These are phyloP conservation scores for Bursaphelenchus okinawaensis DNA, from an alignment of 2,888 invertebrate genomes.

Conservation along the genomic window DNA sequence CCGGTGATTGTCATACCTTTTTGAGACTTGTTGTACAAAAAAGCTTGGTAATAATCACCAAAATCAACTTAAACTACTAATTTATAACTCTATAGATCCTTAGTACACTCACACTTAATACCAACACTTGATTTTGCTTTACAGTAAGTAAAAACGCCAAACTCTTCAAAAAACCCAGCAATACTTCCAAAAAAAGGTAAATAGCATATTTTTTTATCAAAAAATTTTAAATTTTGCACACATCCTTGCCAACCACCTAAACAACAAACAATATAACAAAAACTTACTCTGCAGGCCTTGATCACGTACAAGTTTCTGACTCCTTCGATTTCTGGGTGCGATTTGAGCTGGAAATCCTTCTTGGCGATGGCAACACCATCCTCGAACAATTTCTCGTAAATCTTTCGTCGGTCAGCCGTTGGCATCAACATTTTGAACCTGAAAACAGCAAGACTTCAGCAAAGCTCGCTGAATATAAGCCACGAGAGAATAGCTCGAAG, in stretches of 20 bases:
- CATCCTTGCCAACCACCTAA: not conserved
- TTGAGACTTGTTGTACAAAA: slow-evolving; percentile 2
- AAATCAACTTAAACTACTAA: too few relatives aligned
- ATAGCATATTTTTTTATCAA: not conserved
- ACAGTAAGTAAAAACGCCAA: too few relatives aligned
- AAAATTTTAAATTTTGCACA: not conserved
- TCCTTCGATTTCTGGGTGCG: slow-evolving; percentile 87
- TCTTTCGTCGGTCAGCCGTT: slow-evolving; percentile 88
- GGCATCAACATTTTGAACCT: slow-evolving; percentile 94
- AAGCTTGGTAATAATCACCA: slow-evolving; percentile 17
- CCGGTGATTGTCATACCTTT: slow-evolving; percentile 21
- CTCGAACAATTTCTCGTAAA: slow-evolving; percentile 76
- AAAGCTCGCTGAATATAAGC: not conserved
- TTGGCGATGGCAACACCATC: slow-evolving; percentile 99
- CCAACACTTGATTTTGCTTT: too few relatives aligned
- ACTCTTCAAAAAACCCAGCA: not conserved
- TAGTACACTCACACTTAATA: too few relatives aligned
- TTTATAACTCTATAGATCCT: too few relatives aligned
- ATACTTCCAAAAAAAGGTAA: not conserved
- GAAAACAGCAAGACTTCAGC: not conserved
- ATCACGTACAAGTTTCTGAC: slow-evolving; percentile 97
- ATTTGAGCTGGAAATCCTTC: slow-evolving; percentile 94
- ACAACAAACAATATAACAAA: slow-evolving; percentile 2
- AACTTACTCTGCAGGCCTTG: slow-evolving; percentile 79
- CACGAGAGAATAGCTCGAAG: not conserved